These are phyloP conservation scores for Ataeniobius toweri DNA, from an alignment of 2,797 vertebrate genomes.

Conservation along the genomic window DNA sequence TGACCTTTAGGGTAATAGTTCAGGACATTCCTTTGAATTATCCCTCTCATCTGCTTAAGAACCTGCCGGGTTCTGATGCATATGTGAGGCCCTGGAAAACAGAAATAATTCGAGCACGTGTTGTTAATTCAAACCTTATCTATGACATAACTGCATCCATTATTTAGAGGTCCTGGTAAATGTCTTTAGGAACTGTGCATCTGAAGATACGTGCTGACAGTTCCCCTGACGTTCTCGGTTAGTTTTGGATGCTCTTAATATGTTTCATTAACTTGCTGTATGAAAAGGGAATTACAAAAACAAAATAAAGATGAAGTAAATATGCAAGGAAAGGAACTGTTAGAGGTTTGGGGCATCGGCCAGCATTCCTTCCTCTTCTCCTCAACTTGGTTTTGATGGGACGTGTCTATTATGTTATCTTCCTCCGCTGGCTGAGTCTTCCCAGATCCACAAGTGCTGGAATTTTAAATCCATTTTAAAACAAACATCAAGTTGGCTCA, in stretches of 20 bases:
- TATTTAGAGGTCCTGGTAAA: conserved; percentile 54
- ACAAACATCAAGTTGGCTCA: conserved; percentile 5
- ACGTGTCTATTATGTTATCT: conserved; percentile 24
- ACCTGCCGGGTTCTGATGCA: conserved; percentile 42
- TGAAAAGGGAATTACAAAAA: conserved; percentile 30
- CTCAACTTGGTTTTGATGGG: conserved; percentile 36
- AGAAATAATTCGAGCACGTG: conserved; percentile 49
- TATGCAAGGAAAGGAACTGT: conserved; percentile 31
- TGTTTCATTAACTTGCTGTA: conserved; percentile 11
- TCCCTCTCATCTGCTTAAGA: conserved; percentile 20
- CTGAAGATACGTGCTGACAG: conserved; percentile 29
- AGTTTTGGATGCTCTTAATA: conserved; percentile 20
- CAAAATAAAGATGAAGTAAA: conserved; percentile 40
- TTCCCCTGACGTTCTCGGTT: conserved; percentile 20
- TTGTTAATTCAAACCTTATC: conserved; percentile 53
- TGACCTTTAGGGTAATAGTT: not conserved
- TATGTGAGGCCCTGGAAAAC: conserved; percentile 56
- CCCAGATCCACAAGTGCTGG: conserved; percentile 18
- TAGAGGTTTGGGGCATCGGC: conserved; percentile 36
- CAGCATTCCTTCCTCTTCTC: conserved; percentile 32
- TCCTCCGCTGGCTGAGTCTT: conserved; percentile 13
- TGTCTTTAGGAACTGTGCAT: conserved; percentile 45
- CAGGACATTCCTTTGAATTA: not conserved
- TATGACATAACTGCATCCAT: conserved; percentile 59
- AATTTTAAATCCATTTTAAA: conserved; percentile 6